Conservation (phyloP, 2,797 vertebrate species). For the Telmatherina bonti region DNA sequence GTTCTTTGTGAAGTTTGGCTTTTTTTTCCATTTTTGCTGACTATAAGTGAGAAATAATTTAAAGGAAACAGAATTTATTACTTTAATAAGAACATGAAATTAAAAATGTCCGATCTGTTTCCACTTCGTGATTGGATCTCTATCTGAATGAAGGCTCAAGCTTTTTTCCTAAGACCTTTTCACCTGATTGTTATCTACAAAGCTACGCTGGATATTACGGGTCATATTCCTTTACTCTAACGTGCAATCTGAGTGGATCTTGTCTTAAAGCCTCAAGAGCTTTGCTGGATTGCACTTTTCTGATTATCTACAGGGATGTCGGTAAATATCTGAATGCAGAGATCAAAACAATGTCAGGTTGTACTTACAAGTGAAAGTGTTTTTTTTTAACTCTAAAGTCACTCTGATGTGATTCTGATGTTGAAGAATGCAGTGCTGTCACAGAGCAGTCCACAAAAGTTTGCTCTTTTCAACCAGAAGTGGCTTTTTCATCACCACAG, state of each 20-base stretch:
- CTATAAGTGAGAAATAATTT: not conserved
- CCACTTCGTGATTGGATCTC: constrained; percentile 77
- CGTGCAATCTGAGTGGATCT: constrained; percentile 83
- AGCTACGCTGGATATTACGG: constrained; percentile 78
- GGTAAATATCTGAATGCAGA: constrained; percentile 67
- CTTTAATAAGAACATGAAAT: constrained; percentile 24
- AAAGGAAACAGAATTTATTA: constrained; percentile 10
- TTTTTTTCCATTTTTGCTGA: no score
- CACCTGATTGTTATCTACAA: constrained; percentile 84
- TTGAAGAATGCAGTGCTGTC: no score
- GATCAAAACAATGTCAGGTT: constrained; percentile 39
- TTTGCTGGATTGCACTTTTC: constrained; percentile 60
- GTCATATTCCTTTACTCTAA: constrained; percentile 77
- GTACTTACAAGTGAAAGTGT: constrained; percentile 17
- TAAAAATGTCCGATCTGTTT: constrained; percentile 50
- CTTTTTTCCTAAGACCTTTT: constrained; percentile 82
- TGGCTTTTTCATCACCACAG: no score
- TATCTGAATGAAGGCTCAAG: constrained; percentile 80
- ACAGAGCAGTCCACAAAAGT: not conserved
- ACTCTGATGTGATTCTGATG: constrained; percentile 5
- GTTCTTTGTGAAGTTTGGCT: no score
- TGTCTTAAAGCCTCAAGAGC: constrained; percentile 81
- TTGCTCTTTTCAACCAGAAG: not conserved
- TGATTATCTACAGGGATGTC: constrained; percentile 68
- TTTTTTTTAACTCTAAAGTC: not conserved